Evolutionary conservation across 35 echinoderm and acorn worm genomes (phyloP).

Genomic region (Lytechinus pictus): DNA sequence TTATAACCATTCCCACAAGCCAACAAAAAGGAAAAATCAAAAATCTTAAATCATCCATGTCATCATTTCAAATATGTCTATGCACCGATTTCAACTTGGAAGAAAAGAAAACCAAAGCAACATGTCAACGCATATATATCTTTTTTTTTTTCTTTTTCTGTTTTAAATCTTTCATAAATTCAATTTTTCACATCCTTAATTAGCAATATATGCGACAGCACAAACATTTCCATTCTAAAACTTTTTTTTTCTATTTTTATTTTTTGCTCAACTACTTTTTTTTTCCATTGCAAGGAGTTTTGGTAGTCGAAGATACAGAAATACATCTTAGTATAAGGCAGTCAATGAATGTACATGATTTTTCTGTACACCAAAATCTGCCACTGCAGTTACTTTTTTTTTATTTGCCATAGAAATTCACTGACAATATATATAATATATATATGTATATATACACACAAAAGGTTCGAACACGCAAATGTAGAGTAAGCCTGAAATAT

Average conservation of each 20-base stretch:
- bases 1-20: not conserved
- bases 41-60: not conserved
- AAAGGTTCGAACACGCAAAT: not conserved
- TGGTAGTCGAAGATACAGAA: slow-evolving; percentile 4
- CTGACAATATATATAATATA: slow-evolving; percentile 19
- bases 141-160: slow-evolving; percentile 56
- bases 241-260: slow-evolving; percentile 40
- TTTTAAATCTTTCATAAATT: slow-evolving; percentile 22
- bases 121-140: slow-evolving; percentile 56
- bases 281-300: slow-evolving; percentile 21
- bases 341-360: slow-evolving; percentile 31
- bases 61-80: slow-evolving; percentile 22
- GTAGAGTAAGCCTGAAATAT: slow-evolving; percentile 28
- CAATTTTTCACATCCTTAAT: slow-evolving; percentile 23
- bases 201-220: slow-evolving; percentile 32
- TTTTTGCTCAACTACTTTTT: slow-evolving; percentile 24
- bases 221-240: slow-evolving; percentile 20
- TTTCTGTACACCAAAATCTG: slow-evolving; percentile 22
- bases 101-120: slow-evolving; percentile 50
- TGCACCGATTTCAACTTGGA: slow-evolving; percentile 32
- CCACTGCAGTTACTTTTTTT: not conserved
- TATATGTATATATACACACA: slow-evolving; percentile 29
- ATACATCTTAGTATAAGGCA: slow-evolving; percentile 25
- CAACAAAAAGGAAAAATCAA: not conserved
- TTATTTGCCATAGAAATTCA: slow-evolving; percentile 48